Conservation (phyloP, 1,140 invertebrate genomes). For the Danaus melanippus region DNA sequence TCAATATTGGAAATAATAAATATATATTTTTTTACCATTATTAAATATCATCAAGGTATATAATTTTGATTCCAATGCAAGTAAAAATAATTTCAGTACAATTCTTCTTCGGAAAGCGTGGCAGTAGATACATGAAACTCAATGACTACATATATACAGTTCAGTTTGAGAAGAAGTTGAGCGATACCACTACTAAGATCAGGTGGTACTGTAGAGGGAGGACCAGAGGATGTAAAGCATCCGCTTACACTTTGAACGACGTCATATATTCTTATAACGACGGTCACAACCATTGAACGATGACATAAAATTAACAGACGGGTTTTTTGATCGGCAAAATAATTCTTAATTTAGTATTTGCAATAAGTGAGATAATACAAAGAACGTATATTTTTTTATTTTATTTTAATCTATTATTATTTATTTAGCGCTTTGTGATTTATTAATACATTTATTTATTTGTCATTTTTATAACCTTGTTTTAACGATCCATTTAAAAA, state of each 20-base stretch:
- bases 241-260: conserved; percentile 17
- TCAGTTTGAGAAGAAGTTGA: conserved; percentile 7
- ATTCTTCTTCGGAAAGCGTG: conserved; percentile 10
- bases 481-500: no score
- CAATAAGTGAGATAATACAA: no score
- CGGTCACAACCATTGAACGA: conserved; percentile 14
- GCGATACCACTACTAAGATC: conserved; percentile 3
- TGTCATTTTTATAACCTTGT: no score
- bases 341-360: no score
- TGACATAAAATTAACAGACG: background rate
- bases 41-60: conserved; percentile 2
- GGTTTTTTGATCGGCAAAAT: no score
- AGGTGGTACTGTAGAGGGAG: conserved; percentile 15
- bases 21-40: background rate
- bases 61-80: no score
- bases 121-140: conserved; percentile 11
- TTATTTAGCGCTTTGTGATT: no score
- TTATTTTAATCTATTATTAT: no score
- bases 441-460: no score
- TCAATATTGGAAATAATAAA: background rate
- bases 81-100: background rate
- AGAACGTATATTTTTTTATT: no score
- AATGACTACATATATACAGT: conserved; percentile 10
- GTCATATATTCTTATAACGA: conserved; percentile 9
- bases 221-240: conserved; percentile 14